Evolutionary conservation across 30 jellyfish, hydroid and myxozoan genomes (phyloP), one percentile per base, ranked within the genome.

Genomic region (Rhopilema esculentum): DNA sequence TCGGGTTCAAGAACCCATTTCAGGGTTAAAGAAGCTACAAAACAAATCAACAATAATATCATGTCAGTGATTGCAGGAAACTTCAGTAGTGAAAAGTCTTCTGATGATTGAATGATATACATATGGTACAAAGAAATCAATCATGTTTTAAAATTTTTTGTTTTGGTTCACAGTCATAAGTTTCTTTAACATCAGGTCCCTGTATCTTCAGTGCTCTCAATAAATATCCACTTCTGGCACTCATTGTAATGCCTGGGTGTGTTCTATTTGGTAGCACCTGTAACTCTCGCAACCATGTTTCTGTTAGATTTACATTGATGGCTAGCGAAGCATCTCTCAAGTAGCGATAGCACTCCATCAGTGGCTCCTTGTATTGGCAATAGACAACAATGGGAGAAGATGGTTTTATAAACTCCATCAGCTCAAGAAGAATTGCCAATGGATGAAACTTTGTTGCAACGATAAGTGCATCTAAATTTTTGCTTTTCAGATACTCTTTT

Each of bases 331-430:
- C 68, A 31, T 89, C 94, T 33, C 93, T 84, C 40, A 93, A 79
- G 69, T 74, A 67, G n/a, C 74, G 86, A 78, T 83, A 93, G 67
- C 98, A 93, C 77, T 88, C 96, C 96, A 85, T 79, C 8, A 93
- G 88, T 48, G 98, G 98, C 72, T 93, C 98, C 75, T 79, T 96
- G 90, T 75, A 86, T 51, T 93, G 91, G 71, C 94, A 93, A 82
- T 93, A 93, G 66, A 93, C 89, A 50, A 89, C 95, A 65, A 93
- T 81, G 16, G 98, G 98, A 20, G 84, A 19, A 4, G 97, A 87
- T 27, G 91, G 93, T 49, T 78, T 92, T 25, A 93, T 62, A 71
- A 27, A 93, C 29, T 78, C 92, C n/a, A 93, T 26, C 70, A 93
- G 62, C 31, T 93, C 89, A 21, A 77, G 17, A 1, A 93, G 89